phyloP scores from a whole-genome alignment of 2,888 invertebrate genomes.

The Rhagium mordax region DNA sequence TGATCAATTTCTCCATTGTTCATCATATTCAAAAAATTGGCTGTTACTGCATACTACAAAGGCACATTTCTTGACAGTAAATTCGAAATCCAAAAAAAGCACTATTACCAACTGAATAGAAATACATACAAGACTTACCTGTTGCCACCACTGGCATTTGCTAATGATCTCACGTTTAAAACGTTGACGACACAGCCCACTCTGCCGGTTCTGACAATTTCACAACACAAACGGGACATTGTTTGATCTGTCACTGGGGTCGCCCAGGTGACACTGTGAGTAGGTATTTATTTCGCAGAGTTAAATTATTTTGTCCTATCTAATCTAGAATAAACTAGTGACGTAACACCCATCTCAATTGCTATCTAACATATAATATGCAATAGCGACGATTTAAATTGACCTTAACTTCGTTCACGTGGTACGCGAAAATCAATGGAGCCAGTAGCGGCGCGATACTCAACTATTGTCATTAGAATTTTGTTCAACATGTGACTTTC shows the following conservation, averaged over 20 bases:
- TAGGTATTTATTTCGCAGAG: neutral
- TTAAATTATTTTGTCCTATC: neutral
- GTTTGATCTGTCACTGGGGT: too few relatives aligned
- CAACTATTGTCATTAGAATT: too few relatives aligned
- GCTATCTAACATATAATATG: neutral
- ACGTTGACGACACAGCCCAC: neutral
- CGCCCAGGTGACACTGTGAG: neutral
- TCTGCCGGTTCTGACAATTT: neutral
- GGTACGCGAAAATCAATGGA: neutral
- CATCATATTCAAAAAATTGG: too few relatives aligned
- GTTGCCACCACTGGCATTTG: neutral
- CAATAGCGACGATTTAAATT: neutral
- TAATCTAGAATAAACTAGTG: slow-evolving; percentile 7
- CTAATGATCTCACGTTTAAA: slow-evolving; percentile 16
- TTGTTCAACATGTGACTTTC: too few relatives aligned
- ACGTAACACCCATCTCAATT: neutral
- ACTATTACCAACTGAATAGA: slow-evolving; percentile 8
- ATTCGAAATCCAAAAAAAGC: neutral
- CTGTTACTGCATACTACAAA: too few relatives aligned
- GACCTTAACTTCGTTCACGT: neutral
- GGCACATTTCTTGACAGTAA: too few relatives aligned
- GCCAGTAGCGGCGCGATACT: neutral
- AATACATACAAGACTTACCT: slow-evolving; percentile 32
- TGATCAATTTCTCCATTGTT: too few relatives aligned
- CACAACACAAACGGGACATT: slow-evolving; percentile 15